Percentiles rank a stretch among this genome's conserved stretches.
These are phyloP conservation scores for Andrena flavipes DNA, from an alignment of 2,888 invertebrate genomes.

Conservation along the genomic window DNA sequence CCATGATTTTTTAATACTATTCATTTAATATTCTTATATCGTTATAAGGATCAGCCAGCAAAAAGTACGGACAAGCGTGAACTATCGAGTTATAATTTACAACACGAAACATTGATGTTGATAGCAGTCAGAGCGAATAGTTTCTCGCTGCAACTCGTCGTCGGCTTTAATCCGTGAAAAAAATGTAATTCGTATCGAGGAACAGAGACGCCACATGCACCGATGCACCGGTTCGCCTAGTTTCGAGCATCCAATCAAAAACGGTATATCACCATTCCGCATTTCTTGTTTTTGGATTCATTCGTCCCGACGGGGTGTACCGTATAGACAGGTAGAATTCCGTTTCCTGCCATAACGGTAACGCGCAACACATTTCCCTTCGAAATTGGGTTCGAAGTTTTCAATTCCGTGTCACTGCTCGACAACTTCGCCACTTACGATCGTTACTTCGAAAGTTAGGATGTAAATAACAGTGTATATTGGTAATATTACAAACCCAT, in stretches of 20 bases:
- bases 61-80: background rate
- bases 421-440: background rate
- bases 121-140: background rate
- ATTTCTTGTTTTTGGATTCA: slow-evolving; percentile 50
- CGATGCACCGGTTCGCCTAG: slow-evolving; percentile 20
- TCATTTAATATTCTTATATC: too few relatives aligned
- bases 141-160: background rate
- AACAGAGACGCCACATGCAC: slow-evolving; percentile 10
- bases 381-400: slow-evolving; percentile 37
- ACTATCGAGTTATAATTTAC: background rate
- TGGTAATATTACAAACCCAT: background rate
- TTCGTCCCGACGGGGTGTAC: slow-evolving; percentile 8
- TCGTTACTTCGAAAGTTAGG: background rate
- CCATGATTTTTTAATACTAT: too few relatives aligned
- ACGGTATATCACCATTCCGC: slow-evolving; percentile 17
- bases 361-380: slow-evolving; percentile 19
- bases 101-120: background rate
- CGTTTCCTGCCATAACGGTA: slow-evolving; percentile 36
- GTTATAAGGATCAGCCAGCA: too few relatives aligned
- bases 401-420: slow-evolving; percentile 41
- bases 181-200: slow-evolving; percentile 21
- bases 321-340: slow-evolving; percentile 28
- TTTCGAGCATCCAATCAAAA: slow-evolving; percentile 43
- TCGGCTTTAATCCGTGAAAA: background rate
- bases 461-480: background rate